phyloP scores from a whole-genome alignment of 2,113 vertebrate genomes.

The Triplophysa rosa region DNA sequence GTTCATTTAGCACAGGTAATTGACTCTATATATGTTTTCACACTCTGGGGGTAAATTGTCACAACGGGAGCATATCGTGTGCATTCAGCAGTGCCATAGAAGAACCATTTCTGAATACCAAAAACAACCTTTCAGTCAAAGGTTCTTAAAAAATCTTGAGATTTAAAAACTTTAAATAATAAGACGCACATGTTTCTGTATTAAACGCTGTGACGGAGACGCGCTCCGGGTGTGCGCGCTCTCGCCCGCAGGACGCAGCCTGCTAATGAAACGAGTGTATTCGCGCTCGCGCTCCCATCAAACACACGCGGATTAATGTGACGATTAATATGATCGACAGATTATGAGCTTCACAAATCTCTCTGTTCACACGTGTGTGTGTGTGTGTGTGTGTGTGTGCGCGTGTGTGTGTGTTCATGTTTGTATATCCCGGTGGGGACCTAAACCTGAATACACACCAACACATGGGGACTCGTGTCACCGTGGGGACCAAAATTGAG shows the following conservation, averaged over 20 bases:
- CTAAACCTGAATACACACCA: too few species aligned
- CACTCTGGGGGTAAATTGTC: neutral
- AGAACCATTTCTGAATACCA: too few species aligned
- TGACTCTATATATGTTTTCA: too few species aligned
- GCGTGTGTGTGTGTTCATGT: neutral
- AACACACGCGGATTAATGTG: conserved; percentile 34
- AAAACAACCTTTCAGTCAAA: too few species aligned
- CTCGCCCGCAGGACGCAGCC: neutral
- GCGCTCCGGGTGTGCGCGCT: conserved; percentile 1
- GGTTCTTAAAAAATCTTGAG: too few species aligned
- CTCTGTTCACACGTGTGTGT: neutral
- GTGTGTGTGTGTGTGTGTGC: neutral
- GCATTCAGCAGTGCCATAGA: too few species aligned
- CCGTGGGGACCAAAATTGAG: too few species aligned
- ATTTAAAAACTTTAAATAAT: neutral
- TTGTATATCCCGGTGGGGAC: too few species aligned
- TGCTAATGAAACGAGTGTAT: conserved; percentile 25
- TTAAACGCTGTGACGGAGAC: neutral
- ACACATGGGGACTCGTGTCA: too few species aligned
- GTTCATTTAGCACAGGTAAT: too few species aligned
- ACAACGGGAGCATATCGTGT: neutral
- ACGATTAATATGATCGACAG: conserved; percentile 34
- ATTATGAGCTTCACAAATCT: conserved; percentile 19
- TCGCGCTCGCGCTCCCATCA: conserved; percentile 8
- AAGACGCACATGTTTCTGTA: neutral